Conservation (phyloP, 1,140 invertebrate genomes). For the Ips nitidus region DNA sequence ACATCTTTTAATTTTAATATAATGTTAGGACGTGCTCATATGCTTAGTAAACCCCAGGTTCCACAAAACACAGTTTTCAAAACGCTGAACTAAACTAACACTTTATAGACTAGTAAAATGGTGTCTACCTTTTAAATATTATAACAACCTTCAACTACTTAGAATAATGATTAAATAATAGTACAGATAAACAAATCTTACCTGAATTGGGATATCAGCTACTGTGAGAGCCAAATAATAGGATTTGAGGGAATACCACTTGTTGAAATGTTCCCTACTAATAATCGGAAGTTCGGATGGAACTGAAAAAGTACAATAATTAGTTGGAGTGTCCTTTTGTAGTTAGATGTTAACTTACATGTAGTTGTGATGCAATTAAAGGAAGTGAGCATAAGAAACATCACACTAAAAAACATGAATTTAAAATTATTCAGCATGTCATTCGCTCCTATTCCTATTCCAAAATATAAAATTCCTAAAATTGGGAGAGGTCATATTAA, state of each 20-base stretch:
- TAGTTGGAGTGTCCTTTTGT: slow-evolving; percentile 1
- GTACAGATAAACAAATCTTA: slow-evolving; percentile 43
- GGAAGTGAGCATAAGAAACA: slow-evolving; percentile 59
- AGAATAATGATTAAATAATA: no score
- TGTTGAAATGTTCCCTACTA: slow-evolving; percentile 85
- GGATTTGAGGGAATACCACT: slow-evolving; percentile 89
- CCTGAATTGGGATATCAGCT: slow-evolving; percentile 83
- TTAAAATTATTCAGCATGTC: slow-evolving; percentile 49
- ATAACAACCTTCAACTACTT: no score
- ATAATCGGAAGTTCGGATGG: slow-evolving; percentile 83
- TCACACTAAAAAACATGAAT: slow-evolving; percentile 48
- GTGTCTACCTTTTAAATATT: no score
- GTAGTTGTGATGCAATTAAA: slow-evolving; percentile 69
- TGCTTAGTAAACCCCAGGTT: no score
- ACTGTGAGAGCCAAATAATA: slow-evolving; percentile 87
- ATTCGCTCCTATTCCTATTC: slow-evolving; percentile 63
- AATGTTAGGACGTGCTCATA: no score
- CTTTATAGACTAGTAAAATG: no score
- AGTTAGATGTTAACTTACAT: slow-evolving; percentile 65
- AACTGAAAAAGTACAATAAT: slow-evolving; percentile 62
- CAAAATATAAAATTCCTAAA: slow-evolving; percentile 71
- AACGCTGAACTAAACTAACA: no score
- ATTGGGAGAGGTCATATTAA: neutral
- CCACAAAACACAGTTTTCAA: no score
- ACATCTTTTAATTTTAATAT: no score